Evolutionary conservation across 2,113 vertebrate genomes (phyloP).

Genomic region (Mus musculus): GRCm39 chrX:130705001-130705500

Average conservation of each 20-base stretch:
- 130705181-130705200: not conserved
- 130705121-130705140: not conserved
- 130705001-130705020: not conserved
- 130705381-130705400: constrained; percentile 14
- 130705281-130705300: not conserved
- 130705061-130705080: not conserved
- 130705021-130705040: not conserved
- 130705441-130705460: not conserved
- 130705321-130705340: not conserved
- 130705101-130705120: not conserved
- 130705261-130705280: not conserved
- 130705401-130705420: not conserved
- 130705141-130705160: not conserved
- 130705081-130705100: not conserved
- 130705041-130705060: not conserved
- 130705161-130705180: not conserved
- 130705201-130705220: constrained; percentile 7
- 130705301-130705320: not conserved
- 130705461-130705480: not conserved
- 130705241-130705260: not conserved
- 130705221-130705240: not conserved
- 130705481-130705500: not conserved
- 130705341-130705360: not conserved
- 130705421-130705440: not conserved
- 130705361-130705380: not conserved